These are phyloP conservation scores for Hydrotaea cyrtoneurina DNA, from an alignment of 2,888 invertebrate species.

Conservation along the genomic window DNA sequence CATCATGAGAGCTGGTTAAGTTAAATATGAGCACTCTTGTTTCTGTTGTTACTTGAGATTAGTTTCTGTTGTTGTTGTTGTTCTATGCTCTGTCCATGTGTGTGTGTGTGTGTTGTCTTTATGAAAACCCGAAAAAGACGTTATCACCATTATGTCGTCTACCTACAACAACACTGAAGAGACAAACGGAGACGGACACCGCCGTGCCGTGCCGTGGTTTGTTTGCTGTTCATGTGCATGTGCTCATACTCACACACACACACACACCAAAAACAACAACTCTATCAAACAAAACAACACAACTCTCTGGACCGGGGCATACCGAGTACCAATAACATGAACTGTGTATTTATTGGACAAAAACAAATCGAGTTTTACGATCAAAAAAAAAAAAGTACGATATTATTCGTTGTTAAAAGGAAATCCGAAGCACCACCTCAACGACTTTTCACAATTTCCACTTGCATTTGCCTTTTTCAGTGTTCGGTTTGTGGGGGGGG, in stretches of 20 bases:
- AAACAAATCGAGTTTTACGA: not conserved
- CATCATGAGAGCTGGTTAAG: no score
- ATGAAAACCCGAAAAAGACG: not conserved
- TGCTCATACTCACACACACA: not conserved
- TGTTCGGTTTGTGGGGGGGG: no score
- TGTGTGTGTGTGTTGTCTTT: not conserved
- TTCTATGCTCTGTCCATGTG: not conserved
- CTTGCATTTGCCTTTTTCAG: not conserved
- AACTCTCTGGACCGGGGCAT: not conserved
- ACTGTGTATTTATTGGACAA: not conserved
- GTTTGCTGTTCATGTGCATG: not conserved
- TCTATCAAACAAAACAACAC: not conserved
- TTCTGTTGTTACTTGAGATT: not conserved
- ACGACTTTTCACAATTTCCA: conserved; percentile 1
- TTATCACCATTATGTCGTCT: not conserved
- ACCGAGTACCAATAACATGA: not conserved
- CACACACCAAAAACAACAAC: not conserved
- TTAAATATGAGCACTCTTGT: not conserved
- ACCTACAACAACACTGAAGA: no score
- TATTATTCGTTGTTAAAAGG: not conserved
- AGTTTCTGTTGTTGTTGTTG: no score
- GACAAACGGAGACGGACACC: not conserved
- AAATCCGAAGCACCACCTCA: not conserved
- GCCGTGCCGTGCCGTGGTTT: not conserved
- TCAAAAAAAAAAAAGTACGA: not conserved